Base-by-base conservation (phyloP, 2,797 vertebrate genomes). In the Cetoscarus ocellatus region DNA sequence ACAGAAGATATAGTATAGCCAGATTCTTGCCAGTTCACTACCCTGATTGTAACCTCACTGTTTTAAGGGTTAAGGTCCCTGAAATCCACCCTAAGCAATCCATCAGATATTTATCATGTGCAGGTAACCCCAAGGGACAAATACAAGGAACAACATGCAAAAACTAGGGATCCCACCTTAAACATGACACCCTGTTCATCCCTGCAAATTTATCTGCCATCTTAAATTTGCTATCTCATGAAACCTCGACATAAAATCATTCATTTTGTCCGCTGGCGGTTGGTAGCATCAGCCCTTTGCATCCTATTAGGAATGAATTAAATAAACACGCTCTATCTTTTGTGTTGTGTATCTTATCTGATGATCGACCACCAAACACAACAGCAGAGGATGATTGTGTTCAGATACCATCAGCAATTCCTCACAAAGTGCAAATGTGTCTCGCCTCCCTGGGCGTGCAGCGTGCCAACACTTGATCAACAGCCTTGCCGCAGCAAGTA, bases 381-480 rank as follows among this genome's bases (percentile, higher is more conserved):
- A 72, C 54, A 71, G 60, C 50, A 27, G 45, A 57, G 52, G 58
- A 38, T 17, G 68, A 42, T 17, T 59, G 7, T 40, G 54, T 77
- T 81, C 65, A 65, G 80, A 85, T 78, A 73, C 19, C 60, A 73
- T 86, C 77, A 70, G 75, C 77, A 82, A 65, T 79, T 83, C 79
- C 36, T 80, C 55, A 44, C 61, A 75, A 61, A 71, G 73, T 55
- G 72, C 7, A 34, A 27, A 68, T 68, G 49, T 43, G 43, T 66
- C 48, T 64, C 13, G 58, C 73, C 68, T 82, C 49, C 73, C 70
- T 47, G 72, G 73, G 66, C 27, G 39, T 53, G 70, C 45, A 7
- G 53, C 73, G 18, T 65, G 80, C 84, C 82, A 83, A 56, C 34
- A 50, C 78, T 83, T 91, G 83, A 91, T 89, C 87, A 88, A 83